Evolutionary conservation across 1,140 invertebrate genomes (phyloP), one percentile per base, ranked within the genome.

Genomic region (Euwallacea similis): DNA sequence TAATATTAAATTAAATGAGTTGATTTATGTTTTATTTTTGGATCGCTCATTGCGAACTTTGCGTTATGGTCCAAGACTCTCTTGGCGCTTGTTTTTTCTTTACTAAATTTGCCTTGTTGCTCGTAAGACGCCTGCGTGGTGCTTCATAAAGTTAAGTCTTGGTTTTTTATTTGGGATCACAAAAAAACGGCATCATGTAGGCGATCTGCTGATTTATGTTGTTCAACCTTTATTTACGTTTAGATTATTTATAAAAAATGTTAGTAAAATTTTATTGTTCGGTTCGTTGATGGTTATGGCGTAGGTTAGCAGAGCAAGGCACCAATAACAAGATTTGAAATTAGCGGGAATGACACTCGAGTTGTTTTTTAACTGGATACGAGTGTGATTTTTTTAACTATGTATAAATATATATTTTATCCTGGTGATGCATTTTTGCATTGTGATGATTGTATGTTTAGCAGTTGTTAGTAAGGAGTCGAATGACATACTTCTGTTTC

Each of bases 341-440:
- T 47, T 68, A 68, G 56, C 47, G 66, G 66, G 56, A 66, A 47
- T 68, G 43, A 44, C 46, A 50, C 46, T 50, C 46, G 46, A 50
- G 46, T 50, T 50, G 21, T 33, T 66, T 66, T 58, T 50, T 43
- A 68, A 72, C 46, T 42, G 21, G 10, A 43, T 63, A 42, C 56
- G 83, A 84, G 83, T 86, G 83, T 84, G 83, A 86, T 85, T 86
- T 86, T 86, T 85, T 87, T 85, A 87, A 86, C 88, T 85, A 78
- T 83, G 85, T 84, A 86, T 89, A 88, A 88, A 85, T 86, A 86
- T 88, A 88, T 90, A 89, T 89, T 89, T 88, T 89, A 89, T 88
- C 86, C 87, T 88, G 87, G 87, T 88, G 86, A 89, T 88, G 87
- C 88, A 88, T 87, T 87, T 76, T 89, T 89, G 88, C 88, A 88